Evolutionary conservation across 2,113 vertebrate species (phyloP), one percentile per base, ranked within the genome.

Genomic region (Phylloscopus whistleri): DNA sequence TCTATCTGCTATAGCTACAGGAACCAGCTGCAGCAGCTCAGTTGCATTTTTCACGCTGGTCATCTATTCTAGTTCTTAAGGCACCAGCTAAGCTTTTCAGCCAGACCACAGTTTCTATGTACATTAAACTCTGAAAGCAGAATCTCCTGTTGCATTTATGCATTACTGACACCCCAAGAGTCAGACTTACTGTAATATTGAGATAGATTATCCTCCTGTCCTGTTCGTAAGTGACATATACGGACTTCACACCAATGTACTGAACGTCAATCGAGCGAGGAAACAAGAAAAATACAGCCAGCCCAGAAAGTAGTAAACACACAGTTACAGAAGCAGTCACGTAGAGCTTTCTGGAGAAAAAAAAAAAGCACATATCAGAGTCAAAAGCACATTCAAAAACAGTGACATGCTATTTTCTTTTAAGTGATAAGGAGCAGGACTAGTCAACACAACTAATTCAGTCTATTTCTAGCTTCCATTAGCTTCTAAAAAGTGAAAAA

Each of bases 251-350:
- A 13, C 99, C 99, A 69, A 99, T 97, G 27, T 99, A 99, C 93
- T 99, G 97, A 74, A 99, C 99, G 0, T 99, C 99, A 1, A 99
- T 99, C 19, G 99, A 99, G 59, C 99, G 99, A 78, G 99, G 99
- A 96, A 99, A 99, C 20, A 99, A 97, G 96, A 99, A 99, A 97
- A 99, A 99, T 6, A 99, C 99, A 13, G 99, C 99, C 95, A 99
- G 96, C 27, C 99, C 98, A 17, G 98, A 99, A 66, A 99, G 98
- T 1, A 99, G 98, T 78, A 99, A 98, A 93, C 99, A 99, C 16
- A 99, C 97, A 26, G 93, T 89, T 64, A 99, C 99, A 27, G 99
- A 99, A 30, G 98, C 98, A 13, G 98, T 98, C 95, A 99, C 99
- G 4, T 99, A 99, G 35, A 99, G 98, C 93, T 99, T 99, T 97